These are phyloP conservation scores for Neomonachus schauinslandi DNA, from an alignment of 2,113 vertebrate genomes.

Conservation along the genomic window DNA sequence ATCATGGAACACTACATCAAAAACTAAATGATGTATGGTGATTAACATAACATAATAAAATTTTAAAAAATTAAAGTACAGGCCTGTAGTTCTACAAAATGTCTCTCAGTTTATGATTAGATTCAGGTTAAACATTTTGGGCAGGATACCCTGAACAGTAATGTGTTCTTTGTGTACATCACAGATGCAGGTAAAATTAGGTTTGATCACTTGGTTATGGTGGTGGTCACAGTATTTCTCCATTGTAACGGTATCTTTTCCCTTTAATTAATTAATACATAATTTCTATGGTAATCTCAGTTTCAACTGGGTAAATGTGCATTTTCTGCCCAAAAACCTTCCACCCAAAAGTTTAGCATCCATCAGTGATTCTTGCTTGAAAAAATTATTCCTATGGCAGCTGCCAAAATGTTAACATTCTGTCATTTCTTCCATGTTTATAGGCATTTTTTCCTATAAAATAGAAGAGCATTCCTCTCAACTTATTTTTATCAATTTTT, in stretches of 20 bases:
- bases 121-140: slow-evolving; percentile 41
- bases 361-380: slow-evolving; percentile 10
- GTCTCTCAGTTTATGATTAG: background rate
- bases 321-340: background rate
- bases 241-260: background rate
- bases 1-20: no score
- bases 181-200: background rate
- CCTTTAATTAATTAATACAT: background rate
- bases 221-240: background rate
- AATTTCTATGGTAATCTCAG: background rate
- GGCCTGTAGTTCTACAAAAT: background rate
- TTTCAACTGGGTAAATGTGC: background rate
- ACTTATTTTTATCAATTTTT: background rate
- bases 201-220: background rate
- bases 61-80: background rate
- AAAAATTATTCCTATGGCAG: background rate
- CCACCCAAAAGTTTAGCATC: background rate
- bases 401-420: background rate
- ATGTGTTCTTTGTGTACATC: background rate
- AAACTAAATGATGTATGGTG: no score
- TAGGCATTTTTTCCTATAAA: background rate
- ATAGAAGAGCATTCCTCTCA: background rate
- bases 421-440: background rate
- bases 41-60: no score
- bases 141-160: background rate